phyloP scores from a whole-genome alignment of 2,888 invertebrate genomes.

The Eupithecia vulgata region DNA sequence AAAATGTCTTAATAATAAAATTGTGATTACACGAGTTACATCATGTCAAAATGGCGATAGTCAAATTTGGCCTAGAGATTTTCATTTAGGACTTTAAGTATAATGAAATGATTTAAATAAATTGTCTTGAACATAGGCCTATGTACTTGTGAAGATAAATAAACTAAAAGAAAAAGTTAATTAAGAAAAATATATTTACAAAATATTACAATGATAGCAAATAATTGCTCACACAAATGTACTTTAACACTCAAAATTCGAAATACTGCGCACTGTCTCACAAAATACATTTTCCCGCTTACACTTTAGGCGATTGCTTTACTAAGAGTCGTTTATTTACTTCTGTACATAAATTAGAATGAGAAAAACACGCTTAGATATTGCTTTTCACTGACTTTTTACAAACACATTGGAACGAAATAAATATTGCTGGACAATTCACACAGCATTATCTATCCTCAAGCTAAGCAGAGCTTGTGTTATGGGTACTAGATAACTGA shows the following conservation, averaged over 20 bases:
- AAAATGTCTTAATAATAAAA: neutral
- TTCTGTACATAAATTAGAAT: neutral
- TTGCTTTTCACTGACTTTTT: neutral
- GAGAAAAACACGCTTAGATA: neutral
- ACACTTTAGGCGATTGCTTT: neutral
- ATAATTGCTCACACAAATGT: neutral
- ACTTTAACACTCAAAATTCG: neutral
- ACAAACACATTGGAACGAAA: neutral
- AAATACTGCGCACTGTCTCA: neutral
- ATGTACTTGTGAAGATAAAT: neutral
- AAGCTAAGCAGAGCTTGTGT: too few relatives aligned
- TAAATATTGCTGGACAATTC: too few relatives aligned
- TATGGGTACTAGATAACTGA: too few relatives aligned
- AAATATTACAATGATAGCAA: conserved; percentile 1
- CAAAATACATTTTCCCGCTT: neutral
- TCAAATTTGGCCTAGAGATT: neutral
- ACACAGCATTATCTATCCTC: too few relatives aligned
- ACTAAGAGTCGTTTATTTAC: neutral
- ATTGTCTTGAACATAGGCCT: neutral
- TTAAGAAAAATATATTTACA: neutral
- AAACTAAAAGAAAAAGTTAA: neutral
- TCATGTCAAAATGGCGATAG: conserved; percentile 4
- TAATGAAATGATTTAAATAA: neutral
- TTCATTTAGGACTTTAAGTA: neutral
- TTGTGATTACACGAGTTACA: neutral